Evolutionary conservation across 92 coral and sea anemone species (phyloP).

Genomic region (Phenganax subtilis): DNA sequence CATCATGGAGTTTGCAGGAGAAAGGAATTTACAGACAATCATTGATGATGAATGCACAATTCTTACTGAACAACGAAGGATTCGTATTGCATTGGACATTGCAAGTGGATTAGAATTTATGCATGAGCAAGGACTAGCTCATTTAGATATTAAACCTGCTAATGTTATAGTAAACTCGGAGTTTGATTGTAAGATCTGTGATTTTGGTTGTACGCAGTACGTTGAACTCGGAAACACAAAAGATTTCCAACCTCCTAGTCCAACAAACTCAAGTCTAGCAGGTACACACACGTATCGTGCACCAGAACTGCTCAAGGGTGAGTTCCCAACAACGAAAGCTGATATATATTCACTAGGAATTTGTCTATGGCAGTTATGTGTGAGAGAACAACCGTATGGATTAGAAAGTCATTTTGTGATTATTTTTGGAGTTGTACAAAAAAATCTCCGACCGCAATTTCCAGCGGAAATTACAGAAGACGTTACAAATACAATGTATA

Average conservation of each 20-base stretch:
- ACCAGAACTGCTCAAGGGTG: conserved; percentile 95
- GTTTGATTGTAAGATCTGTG: conserved; percentile 86
- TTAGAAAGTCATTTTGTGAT: conserved; percentile 89
- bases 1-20: conserved; percentile 94
- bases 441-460: conserved; percentile 87
- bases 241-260: conserved; percentile 83
- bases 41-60: conserved; percentile 69
- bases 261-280: conserved; percentile 89
- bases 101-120: conserved; percentile 74
- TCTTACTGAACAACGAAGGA: conserved; percentile 64
- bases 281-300: conserved; percentile 97
- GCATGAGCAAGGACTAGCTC: conserved; percentile 82
- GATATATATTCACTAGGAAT: conserved; percentile 94
- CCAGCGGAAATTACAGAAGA: conserved; percentile 57
- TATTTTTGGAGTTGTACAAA: conserved; percentile 93
- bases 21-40: conserved; percentile 67
- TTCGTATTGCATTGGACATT: conserved; percentile 73
- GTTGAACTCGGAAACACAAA: conserved; percentile 76
- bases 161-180: conserved; percentile 77
- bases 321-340: conserved; percentile 83
- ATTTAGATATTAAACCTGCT: conserved; percentile 93
- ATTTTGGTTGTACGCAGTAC: conserved; percentile 92
- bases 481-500: conserved; percentile 50
- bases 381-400: conserved; percentile 89
- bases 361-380: conserved; percentile 84